phyloP scores from a whole-genome alignment of 2,113 vertebrate genomes.

The Sardina pilchardus region DNA sequence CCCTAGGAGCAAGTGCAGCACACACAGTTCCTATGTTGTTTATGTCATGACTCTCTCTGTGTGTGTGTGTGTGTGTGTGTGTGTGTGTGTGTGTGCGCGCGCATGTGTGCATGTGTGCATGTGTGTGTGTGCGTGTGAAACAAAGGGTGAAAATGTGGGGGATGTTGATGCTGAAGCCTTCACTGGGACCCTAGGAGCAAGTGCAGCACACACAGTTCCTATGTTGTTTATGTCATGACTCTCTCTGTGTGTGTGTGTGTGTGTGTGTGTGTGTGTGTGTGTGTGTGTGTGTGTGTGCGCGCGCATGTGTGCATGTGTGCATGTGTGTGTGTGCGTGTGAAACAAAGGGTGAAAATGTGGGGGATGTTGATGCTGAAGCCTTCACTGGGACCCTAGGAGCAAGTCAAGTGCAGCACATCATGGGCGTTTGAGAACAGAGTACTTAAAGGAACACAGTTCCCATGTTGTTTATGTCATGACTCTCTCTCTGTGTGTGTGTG shows the following conservation, averaged over 20 bases:
- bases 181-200: constrained; percentile 73
- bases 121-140: neutral
- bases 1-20: constrained; percentile 61
- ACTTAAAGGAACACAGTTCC: too few relatives aligned
- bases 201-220: neutral
- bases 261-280: neutral
- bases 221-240: too few relatives aligned
- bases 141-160: constrained; percentile 89
- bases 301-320: neutral
- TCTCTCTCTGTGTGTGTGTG: neutral
- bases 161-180: constrained; percentile 95
- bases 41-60: too few relatives aligned
- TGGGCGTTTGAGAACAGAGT: too few relatives aligned
- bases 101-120: neutral
- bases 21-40: neutral
- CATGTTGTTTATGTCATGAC: neutral
- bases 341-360: constrained; percentile 86
- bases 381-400: constrained; percentile 76
- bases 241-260: neutral
- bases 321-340: neutral
- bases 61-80: neutral
- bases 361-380: constrained; percentile 97
- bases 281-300: neutral
- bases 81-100: neutral
- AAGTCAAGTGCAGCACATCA: neutral